Evolutionary conservation across 30 jellyfish, hydroid and myxozoan species (phyloP).

Genomic region (Cassiopea andromeda): DNA sequence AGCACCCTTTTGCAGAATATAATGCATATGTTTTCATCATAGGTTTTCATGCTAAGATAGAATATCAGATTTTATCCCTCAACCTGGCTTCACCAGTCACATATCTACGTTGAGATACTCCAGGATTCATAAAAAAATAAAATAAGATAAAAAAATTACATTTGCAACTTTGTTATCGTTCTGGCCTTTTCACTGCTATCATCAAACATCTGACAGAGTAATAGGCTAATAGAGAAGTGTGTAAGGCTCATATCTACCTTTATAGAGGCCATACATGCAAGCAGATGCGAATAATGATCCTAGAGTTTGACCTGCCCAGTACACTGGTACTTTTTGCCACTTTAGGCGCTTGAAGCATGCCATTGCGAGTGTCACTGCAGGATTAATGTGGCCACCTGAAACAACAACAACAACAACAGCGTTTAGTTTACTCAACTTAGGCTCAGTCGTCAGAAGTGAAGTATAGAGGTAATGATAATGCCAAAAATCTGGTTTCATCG

Average conservation of each 20-base stretch:
- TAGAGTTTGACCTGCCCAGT: constrained; percentile 85
- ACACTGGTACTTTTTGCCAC: constrained; percentile 73
- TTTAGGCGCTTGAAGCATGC: constrained; percentile 76
- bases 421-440: background rate
- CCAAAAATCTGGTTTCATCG: too few species aligned
- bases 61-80: too few species aligned
- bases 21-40: too few species aligned
- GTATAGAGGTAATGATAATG: too few species aligned
- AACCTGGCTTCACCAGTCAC: too few species aligned
- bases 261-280: constrained; percentile 81
- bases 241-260: constrained; percentile 41
- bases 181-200: too few species aligned
- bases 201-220: background rate
- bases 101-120: too few species aligned
- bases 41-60: too few species aligned
- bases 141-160: too few species aligned
- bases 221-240: background rate
- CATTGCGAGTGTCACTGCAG: constrained; percentile 95
- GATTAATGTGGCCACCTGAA: constrained; percentile 96
- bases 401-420: background rate
- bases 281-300: constrained; percentile 97
- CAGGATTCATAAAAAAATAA: too few species aligned
- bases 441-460: background rate
- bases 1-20: too few species aligned
- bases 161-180: too few species aligned